phyloP scores from a whole-genome alignment of 2,113 vertebrate species.

The Aptenodytes patagonicus region DNA sequence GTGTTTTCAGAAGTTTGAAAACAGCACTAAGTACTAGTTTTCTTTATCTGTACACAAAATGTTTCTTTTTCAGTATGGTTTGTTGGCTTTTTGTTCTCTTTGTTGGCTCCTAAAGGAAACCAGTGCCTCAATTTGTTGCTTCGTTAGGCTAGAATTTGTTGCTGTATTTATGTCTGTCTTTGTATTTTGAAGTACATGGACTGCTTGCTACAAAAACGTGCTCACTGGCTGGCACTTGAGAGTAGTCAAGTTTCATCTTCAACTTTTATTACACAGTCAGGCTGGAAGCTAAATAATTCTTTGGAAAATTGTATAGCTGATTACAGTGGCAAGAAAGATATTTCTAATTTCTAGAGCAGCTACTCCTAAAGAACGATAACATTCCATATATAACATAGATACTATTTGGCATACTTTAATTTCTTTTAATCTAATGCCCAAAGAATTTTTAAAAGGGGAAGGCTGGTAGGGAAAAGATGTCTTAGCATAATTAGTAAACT shows the following conservation, averaged over 20 bases:
- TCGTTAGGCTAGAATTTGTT: slow-evolving; percentile 31
- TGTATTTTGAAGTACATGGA: neutral
- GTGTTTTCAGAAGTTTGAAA: neutral
- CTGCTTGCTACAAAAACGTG: neutral
- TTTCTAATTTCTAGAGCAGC: neutral
- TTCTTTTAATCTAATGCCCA: neutral
- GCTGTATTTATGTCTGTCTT: neutral
- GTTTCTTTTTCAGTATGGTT: neutral
- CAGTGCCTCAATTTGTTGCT: slow-evolving; percentile 22
- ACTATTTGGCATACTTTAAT: neutral
- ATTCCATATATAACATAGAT: neutral
- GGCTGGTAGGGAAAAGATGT: neutral
- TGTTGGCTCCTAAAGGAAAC: slow-evolving; percentile 12
- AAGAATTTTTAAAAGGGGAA: neutral
- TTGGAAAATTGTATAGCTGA: neutral
- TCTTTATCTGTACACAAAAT: neutral
- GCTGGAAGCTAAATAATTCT: neutral
- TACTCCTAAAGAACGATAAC: neutral
- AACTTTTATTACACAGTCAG: neutral
- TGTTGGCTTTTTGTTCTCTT: neutral
- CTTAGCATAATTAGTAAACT: neutral
- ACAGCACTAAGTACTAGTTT: neutral
- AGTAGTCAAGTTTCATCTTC: neutral
- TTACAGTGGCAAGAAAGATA: neutral
- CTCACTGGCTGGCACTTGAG: neutral